Conservation (phyloP, 2,888 invertebrate species). For the Ectobius pallidus region DNA sequence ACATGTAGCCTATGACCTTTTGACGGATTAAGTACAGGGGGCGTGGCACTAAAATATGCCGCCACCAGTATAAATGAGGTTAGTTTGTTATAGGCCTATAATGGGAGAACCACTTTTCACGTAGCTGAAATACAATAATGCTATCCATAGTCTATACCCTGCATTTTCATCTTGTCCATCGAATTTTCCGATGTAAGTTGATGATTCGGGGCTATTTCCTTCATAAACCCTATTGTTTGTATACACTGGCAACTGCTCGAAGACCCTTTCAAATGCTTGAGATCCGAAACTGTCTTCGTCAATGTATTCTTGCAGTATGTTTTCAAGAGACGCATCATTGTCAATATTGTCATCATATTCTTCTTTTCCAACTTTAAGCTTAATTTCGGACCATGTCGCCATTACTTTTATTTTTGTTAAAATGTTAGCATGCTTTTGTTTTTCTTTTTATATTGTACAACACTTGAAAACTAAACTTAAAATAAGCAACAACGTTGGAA, state of each 20-base stretch:
- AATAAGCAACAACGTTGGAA: too few species aligned
- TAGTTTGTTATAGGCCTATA: too few species aligned
- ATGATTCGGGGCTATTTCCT: conserved; percentile 45
- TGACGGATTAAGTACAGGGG: too few species aligned
- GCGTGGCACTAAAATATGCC: too few species aligned
- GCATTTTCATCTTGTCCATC: conserved; percentile 56
- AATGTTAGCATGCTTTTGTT: too few species aligned
- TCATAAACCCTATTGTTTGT: conserved; percentile 53
- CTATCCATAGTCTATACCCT: conserved; percentile 52
- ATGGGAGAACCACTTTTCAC: too few species aligned
- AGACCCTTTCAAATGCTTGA: conserved; percentile 57
- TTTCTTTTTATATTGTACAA: too few species aligned
- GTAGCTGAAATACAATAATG: too few species aligned
- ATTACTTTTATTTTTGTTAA: conserved; percentile 12
- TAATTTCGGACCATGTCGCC: conserved; percentile 33
- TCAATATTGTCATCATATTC: too few species aligned
- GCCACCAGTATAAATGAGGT: too few species aligned
- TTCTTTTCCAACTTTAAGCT: conserved; percentile 21
- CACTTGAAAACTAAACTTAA: too few species aligned
- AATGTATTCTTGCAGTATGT: conserved; percentile 60
- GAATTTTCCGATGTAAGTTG: conserved; percentile 53
- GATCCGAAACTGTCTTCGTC: conserved; percentile 54
- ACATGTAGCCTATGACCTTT: too few species aligned
- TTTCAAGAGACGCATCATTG: conserved; percentile 49
- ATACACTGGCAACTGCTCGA: conserved; percentile 56